phyloP scores from a whole-genome alignment of 2,113 vertebrate genomes.

The Anguilla rostrata region DNA sequence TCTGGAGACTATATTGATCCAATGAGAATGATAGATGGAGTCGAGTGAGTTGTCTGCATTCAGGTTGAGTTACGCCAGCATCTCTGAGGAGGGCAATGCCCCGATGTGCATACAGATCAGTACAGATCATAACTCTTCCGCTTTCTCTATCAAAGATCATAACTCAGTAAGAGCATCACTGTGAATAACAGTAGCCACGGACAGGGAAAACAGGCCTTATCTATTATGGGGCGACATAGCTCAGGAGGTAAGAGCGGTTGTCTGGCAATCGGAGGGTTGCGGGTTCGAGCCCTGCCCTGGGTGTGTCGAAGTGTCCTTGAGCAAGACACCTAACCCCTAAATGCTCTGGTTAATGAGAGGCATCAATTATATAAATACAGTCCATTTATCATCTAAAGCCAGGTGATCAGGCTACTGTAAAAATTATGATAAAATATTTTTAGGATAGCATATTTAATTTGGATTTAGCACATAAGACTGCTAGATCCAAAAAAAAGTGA shows the following conservation, averaged over 20 bases:
- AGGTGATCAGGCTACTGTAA: not conserved
- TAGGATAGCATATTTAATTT: no score
- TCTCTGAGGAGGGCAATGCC: slow-evolving; percentile 3
- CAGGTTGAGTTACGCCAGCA: not conserved
- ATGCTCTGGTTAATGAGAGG: no score
- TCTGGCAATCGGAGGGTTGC: no score
- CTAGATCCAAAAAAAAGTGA: not conserved
- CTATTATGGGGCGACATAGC: not conserved
- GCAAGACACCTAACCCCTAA: no score
- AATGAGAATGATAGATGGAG: slow-evolving; percentile 35
- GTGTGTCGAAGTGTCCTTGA: no score
- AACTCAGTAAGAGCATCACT: not conserved
- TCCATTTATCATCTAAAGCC: not conserved
- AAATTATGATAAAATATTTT: not conserved
- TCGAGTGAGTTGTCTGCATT: not conserved
- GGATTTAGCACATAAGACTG: not conserved
- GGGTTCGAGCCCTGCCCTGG: no score
- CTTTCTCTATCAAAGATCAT: not conserved
- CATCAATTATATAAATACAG: no score
- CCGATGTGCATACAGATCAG: slow-evolving; percentile 42
- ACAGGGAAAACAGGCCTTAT: not conserved
- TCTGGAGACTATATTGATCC: slow-evolving; percentile 48
- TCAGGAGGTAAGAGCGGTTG: no score
- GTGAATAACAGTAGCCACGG: not conserved
- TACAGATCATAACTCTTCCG: slow-evolving; percentile 20